Evolutionary conservation across 2,888 invertebrate species (phyloP), one percentile per base, ranked within the genome.

Genomic region (Mesopsocus fuscifrons): DNA sequence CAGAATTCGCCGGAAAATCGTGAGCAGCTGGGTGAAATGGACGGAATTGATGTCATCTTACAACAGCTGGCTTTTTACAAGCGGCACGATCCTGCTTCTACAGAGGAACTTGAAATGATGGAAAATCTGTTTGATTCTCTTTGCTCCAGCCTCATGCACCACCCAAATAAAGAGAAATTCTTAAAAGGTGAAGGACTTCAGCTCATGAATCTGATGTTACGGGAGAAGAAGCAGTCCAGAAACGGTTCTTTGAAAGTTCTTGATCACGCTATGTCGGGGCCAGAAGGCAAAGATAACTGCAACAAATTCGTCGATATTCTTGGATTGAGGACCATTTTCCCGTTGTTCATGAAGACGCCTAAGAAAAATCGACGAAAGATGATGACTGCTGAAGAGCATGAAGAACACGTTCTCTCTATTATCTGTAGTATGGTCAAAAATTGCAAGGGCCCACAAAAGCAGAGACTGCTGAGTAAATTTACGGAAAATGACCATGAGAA

Each of bases 281-380:
- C 77, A 1, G 88, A 94, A 57, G 97, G 95, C 0, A 77, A 74
- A 49, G 94, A 95, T 53, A 95, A 95, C 59, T 91, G 94, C 59
- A 89, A 87, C 58, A 97, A 97, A 63, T 92, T 98, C 61, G 91
- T 98, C 0, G 97, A 98, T 57, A 97, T 97, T 54, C 69, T 97
- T 18, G 94, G 98, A 0, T 68, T 99, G 11, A 69, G 97, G 35
- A 94, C 94, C 3, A 82, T 99, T 47, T 99, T 98, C 62, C 98
- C 98, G 1, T 66, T 99, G 1, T 98, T 97, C 58, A 97, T 99
- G 97, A 92, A 95, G 64, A 97, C 97, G 0, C 98, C 98, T 1
- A 84, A 84, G 54, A 76, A 81, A 53, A 75, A 74, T 53, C 68
- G 80, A 46, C 80, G 79, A 56, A 75, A 79, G 52, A 68, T 87